These are phyloP conservation scores for Bombus fervidus DNA, from an alignment of 1,140 invertebrate species.

Conservation along the genomic window DNA sequence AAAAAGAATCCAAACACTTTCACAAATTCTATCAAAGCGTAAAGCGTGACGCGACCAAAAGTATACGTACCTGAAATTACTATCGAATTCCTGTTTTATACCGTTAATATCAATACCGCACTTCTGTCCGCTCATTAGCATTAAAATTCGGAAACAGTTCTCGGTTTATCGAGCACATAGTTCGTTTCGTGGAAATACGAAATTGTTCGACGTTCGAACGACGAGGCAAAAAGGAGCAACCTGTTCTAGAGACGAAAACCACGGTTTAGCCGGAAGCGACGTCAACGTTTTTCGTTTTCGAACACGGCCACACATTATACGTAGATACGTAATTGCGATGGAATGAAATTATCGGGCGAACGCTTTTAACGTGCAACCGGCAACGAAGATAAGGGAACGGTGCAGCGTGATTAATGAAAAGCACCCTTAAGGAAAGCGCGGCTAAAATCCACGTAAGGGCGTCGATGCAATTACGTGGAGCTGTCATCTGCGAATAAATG, in stretches of 20 bases:
- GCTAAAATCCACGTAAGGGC: constrained; percentile 31
- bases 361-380: constrained; percentile 30
- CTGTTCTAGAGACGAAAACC: background rate
- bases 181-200: background rate
- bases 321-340: constrained; percentile 28
- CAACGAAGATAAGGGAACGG: constrained; percentile 23
- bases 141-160: background rate
- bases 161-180: background rate
- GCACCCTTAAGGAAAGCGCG: constrained; percentile 37
- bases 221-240: background rate
- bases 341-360: constrained; percentile 35
- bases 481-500: constrained; percentile 32
- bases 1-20: too few species aligned
- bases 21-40: too few species aligned
- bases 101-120: too few species aligned
- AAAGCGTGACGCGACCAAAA: too few species aligned
- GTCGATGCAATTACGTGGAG: constrained; percentile 27
- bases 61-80: too few species aligned
- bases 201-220: background rate
- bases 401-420: constrained; percentile 42
- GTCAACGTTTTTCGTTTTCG: background rate
- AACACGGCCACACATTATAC: constrained; percentile 3
- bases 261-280: background rate
- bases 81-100: too few species aligned
- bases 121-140: background rate